Percentiles rank a stretch among this genome's conserved stretches.
Conservation (phyloP, 2,888 invertebrate genomes). For the Athalia cordata region DNA sequence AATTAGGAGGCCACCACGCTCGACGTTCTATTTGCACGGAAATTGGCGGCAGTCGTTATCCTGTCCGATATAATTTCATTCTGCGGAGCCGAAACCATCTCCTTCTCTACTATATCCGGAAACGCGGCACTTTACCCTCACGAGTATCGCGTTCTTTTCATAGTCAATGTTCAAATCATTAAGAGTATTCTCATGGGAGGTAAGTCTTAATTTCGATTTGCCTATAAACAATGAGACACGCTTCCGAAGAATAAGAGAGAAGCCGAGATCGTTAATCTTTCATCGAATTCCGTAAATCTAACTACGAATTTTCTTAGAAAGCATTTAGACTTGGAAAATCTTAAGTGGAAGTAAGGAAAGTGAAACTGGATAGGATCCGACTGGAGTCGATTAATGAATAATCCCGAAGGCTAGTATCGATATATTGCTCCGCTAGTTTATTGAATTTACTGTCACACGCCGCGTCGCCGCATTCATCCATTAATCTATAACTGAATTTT, state of each 20-base stretch:
- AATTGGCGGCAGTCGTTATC: not conserved
- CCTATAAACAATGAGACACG: not conserved
- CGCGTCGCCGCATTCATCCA: not conserved
- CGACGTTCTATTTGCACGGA: conserved; percentile 6
- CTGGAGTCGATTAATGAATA: conserved; percentile 21
- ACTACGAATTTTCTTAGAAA: conserved; percentile 14
- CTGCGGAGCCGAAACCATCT: not conserved
- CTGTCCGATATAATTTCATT: not conserved
- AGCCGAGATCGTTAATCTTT: not conserved
- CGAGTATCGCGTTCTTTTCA: not conserved
- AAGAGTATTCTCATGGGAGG: conserved; percentile 3
- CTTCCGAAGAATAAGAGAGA: not conserved
- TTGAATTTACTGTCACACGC: conserved; percentile 23
- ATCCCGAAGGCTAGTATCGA: not conserved
- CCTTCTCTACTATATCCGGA: not conserved
- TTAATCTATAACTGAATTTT: conserved; percentile 32
- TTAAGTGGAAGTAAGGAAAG: not conserved
- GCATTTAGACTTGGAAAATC: not conserved
- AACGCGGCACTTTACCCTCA: too few relatives aligned
- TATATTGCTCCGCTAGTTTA: not conserved
- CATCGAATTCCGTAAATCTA: not conserved
- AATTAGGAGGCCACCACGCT: not conserved
- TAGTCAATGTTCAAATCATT: not conserved
- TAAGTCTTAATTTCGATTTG: conserved; percentile 33
- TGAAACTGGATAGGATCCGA: not conserved